These are phyloP conservation scores for Symphodus melops DNA, from an alignment of 2,113 vertebrate species.

Conservation along the genomic window DNA sequence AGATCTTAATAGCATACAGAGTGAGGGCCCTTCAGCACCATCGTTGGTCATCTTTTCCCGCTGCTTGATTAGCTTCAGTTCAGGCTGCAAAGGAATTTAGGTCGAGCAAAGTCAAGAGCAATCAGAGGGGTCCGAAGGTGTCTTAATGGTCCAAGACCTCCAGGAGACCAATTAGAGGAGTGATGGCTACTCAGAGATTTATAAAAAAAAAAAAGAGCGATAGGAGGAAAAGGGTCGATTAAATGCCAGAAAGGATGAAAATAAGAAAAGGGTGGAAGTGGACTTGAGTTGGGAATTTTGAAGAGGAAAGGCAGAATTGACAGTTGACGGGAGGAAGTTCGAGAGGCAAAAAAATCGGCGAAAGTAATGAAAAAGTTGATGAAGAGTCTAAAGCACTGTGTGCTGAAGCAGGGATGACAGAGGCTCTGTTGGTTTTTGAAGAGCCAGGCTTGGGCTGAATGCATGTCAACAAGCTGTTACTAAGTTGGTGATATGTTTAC, in stretches of 20 bases:
- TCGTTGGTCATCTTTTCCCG: neutral
- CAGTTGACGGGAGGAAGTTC: neutral
- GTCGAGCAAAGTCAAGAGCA: slow-evolving; percentile 39
- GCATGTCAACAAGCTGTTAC: neutral
- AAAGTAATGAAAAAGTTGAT: neutral
- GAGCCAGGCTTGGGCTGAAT: neutral
- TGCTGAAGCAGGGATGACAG: neutral
- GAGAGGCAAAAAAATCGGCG: neutral
- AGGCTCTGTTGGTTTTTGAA: neutral
- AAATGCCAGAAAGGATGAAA: slow-evolving; percentile 11
- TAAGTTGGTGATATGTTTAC: no score
- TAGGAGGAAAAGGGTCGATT: neutral
- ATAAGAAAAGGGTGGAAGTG: neutral
- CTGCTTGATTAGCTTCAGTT: slow-evolving; percentile 16
- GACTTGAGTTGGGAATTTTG: neutral
- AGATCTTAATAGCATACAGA: slow-evolving; percentile 1
- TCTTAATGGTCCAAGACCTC: slow-evolving; percentile 40
- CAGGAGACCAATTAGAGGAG: slow-evolving; percentile 41
- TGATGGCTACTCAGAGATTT: neutral
- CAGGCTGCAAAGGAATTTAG: slow-evolving; percentile 14
- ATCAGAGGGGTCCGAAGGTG: slow-evolving; percentile 36
- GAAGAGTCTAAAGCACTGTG: neutral
- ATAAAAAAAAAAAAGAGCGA: no score
- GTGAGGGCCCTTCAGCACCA: slow-evolving; percentile 4
- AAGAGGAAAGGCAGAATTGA: no score